Base-by-base conservation (phyloP, 2,797 vertebrate species). In the Poeciliopsis gracilis region DNA sequence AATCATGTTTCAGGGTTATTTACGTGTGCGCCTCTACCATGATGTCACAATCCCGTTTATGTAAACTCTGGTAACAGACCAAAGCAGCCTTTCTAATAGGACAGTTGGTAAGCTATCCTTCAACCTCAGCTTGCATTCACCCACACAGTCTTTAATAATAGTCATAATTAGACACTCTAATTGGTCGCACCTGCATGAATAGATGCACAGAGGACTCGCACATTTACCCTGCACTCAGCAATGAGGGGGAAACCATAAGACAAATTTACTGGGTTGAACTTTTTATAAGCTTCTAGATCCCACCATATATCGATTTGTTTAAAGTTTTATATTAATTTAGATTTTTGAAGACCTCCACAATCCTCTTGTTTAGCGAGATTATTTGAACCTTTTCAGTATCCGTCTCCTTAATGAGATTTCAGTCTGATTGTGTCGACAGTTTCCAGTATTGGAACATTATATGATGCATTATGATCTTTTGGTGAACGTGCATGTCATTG, bases 401-500 rank as follows among this genome's bases (percentile, higher is more conserved):
- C 1, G 5, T 16, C 57, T 30, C 28, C 28, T 33, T 30, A 61
- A 8, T 61, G 28, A 61, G 57, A 61, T 61, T 61, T 16, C 55
- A 57, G 28, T 18, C 28, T 59, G 57, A 59, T 59, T 59, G 55
- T 15, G 3, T 59, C 6, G 12, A 59, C 28, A 16, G 57, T 30
- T 28, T 30, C n/a, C 28, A 30, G 57, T 4, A 59, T n/a, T 13
- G 25, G 25, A 57, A 57, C n/a, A 13, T 28, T 30, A 3, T 5
- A 2, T 30, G 13, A 28, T 2, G 15, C 28, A 59, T 28, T 57
- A 13, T 57, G 11, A 5, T 28, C 55, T 75, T 18, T 20, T n/a
- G 15, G 53, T 18, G 53, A 78, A 76, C n/a, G 36, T 59, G 5
- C 69, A n/a, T n/a, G 77, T 45, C 63, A 74, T 66, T 9, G 47